Conservation (phyloP, 2,797 vertebrate species). For the Scolopax rusticola region DNA sequence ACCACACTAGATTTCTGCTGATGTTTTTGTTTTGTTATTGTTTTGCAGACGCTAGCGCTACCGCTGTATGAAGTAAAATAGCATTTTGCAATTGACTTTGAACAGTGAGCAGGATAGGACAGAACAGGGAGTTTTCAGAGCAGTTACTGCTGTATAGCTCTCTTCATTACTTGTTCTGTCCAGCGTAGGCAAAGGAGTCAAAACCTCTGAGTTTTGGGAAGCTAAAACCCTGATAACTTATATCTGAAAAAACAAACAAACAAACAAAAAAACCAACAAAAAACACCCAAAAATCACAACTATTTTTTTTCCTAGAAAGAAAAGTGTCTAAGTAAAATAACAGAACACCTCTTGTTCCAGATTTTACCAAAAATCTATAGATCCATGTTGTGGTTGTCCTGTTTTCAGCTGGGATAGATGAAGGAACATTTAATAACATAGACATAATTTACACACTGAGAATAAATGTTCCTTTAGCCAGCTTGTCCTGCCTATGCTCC, state of each 20-base stretch:
- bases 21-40: constrained; percentile 23
- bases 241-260: background rate
- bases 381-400: background rate
- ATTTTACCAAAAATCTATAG: background rate
- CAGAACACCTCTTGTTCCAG: background rate
- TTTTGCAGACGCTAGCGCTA: background rate
- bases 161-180: background rate
- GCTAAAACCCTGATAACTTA: background rate
- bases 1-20: constrained; percentile 36
- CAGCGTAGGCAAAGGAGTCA: background rate
- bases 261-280: too few species aligned
- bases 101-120: background rate
- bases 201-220: background rate
- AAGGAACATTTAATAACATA: background rate
- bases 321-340: background rate
- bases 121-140: background rate
- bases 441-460: background rate
- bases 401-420: background rate
- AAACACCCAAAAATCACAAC: background rate
- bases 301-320: background rate
- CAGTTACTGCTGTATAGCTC: background rate
- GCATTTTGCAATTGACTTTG: constrained; percentile 25
- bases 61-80: background rate
- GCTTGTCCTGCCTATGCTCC: background rate
- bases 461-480: background rate